Evolutionary conservation across 64 coral and sea anemone species (phyloP).

Genomic region (Actinia equina): DNA sequence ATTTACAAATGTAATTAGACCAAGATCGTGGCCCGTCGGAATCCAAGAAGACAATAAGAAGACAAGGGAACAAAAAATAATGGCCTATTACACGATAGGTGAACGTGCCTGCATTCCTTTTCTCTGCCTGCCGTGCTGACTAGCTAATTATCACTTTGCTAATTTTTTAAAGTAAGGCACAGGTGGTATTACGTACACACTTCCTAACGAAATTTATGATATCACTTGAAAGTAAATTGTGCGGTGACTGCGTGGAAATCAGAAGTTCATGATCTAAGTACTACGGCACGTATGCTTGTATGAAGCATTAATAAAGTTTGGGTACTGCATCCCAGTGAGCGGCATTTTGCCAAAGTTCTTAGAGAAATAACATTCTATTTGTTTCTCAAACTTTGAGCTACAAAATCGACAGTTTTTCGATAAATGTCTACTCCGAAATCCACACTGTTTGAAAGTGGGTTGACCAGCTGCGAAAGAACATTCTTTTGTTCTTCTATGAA

Average conservation of each 20-base stretch:
- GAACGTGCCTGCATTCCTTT: neutral
- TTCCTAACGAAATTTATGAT: neutral
- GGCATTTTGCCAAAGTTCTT: neutral
- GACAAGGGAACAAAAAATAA: too few relatives aligned
- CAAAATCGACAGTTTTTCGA: constrained; percentile 12
- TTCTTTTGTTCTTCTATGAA: neutral
- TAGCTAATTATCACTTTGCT: neutral
- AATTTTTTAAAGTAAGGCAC: neutral
- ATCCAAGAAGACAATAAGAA: too few relatives aligned
- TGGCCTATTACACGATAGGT: too few relatives aligned
- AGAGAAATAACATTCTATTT: neutral
- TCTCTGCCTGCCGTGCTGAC: neutral
- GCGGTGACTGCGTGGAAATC: neutral
- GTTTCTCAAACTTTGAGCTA: neutral
- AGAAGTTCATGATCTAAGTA: too few relatives aligned
- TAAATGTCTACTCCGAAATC: constrained; percentile 11
- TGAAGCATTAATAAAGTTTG: too few relatives aligned
- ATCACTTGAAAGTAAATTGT: neutral
- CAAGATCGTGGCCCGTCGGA: neutral
- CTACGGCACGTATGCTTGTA: too few relatives aligned
- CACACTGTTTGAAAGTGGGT: constrained; percentile 7
- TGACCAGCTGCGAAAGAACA: neutral
- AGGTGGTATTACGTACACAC: too few relatives aligned
- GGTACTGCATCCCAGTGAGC: neutral
- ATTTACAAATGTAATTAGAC: neutral